Conservation (phyloP, 2,113 vertebrate genomes). For the Pteropus alecto region DNA sequence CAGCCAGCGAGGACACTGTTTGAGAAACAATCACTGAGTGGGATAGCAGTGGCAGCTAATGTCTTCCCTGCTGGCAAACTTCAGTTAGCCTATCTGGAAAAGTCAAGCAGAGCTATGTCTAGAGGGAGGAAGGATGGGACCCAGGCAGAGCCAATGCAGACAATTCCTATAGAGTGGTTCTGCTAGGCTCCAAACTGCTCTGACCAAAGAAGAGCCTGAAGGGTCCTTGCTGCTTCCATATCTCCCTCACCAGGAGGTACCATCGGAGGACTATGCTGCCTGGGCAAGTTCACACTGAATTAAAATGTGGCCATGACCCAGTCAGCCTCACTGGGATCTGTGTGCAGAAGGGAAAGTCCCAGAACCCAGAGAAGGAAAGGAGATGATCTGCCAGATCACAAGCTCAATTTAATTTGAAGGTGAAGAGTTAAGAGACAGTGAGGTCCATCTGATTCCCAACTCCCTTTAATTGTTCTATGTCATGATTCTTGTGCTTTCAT, state of each 20-base stretch:
- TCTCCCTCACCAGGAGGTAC: neutral
- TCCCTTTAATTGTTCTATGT: neutral
- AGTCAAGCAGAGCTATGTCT: neutral
- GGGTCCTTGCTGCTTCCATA: neutral
- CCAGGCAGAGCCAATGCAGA: neutral
- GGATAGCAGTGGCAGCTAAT: neutral
- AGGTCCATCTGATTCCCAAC: neutral
- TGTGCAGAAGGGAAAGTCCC: neutral
- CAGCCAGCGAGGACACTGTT: neutral
- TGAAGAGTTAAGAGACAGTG: neutral
- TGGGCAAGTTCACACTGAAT: neutral
- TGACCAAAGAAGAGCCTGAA: neutral
- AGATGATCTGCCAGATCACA: neutral
- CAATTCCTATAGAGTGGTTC: neutral
- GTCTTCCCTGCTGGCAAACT: neutral
- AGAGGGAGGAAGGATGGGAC: neutral
- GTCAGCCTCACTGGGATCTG: neutral
- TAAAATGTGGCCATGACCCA: neutral
- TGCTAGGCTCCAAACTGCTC: neutral
- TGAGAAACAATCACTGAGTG: neutral
- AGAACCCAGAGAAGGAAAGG: neutral
- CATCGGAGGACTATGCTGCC: rapidly evolving
- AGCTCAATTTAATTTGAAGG: neutral
- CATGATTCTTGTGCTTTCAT: neutral
- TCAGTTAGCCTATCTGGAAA: neutral